Evolutionary conservation across 2,888 invertebrate genomes (phyloP), one percentile per base, ranked within the genome.

Genomic region (Allophyes oxyacanthae): DNA sequence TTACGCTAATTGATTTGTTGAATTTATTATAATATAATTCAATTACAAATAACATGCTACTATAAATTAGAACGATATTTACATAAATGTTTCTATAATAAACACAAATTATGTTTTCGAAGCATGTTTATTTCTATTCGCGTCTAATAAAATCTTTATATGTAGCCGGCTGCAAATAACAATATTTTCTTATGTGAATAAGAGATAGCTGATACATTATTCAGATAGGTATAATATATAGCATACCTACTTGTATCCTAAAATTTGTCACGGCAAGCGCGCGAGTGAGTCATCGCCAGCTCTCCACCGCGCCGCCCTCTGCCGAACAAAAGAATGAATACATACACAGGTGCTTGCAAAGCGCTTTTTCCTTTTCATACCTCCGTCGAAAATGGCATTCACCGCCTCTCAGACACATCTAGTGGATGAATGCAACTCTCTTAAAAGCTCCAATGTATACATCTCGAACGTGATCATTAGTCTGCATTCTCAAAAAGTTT

Each of bases 271-370:
- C 55, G 41, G 46, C 28, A 43, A 60, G 66, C 64, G 55, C 75
- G 64, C 52, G 42, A 70, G 61, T 64, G 58, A 41, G 59, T 65
- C 69, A 68, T 62, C 71, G 59, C 70, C 57, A 70, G 77, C 83
- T 77, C 84, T 83, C 82, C 71, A 76, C 77, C 76, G 79, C 25
- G 4, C 25, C 25, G 28, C 80, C 75, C 78, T 77, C 75, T 64
- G 54, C 36, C 62, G 81, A 86, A 91, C 88, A 91, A 91, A 88
- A 79, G 82, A 70, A 76, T 85, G 87, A 83, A 87, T 83, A 83
- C 79, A 80, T 76, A 75, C 75, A 81, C 84, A 82, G 82, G 80
- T 83, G 82, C 82, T 82, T 76, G 78, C 81, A 72, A 79, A 84
- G 81, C 78, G 75, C 84, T 85, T 85, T 83, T 83, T 77, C 78